Evolutionary conservation across 2,113 vertebrate genomes (phyloP).

Genomic region (Percopsis transmontana): DNA sequence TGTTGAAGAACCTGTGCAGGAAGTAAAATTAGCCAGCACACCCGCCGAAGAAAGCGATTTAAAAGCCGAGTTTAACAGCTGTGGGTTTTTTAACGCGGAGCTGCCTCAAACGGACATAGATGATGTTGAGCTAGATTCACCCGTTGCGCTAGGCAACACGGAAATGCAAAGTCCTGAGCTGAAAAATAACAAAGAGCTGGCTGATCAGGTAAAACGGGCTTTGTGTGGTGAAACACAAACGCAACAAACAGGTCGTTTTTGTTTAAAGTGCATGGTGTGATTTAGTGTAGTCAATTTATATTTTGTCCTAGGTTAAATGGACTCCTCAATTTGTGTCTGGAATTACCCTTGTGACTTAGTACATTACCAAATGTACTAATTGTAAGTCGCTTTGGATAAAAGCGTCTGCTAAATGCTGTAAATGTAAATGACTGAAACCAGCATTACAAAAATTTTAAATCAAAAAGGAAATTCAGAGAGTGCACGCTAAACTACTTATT

Average conservation of each 20-base stretch:
- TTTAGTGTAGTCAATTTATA: not conserved
- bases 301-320: no score
- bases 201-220: slow-evolving; percentile 51
- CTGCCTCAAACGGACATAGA: slow-evolving; percentile 74
- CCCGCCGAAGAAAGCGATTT: not conserved
- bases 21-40: not conserved
- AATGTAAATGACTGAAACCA: no score
- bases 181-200: slow-evolving; percentile 15
- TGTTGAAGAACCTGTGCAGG: slow-evolving; percentile 5
- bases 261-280: not conserved
- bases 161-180: slow-evolving; percentile 7
- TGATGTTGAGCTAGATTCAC: slow-evolving; percentile 65
- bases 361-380: no score
- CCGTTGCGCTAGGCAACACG: slow-evolving; percentile 49
- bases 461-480: no score
- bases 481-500: no score
- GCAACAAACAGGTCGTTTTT: slow-evolving; percentile 5
- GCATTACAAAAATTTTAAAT: no score
- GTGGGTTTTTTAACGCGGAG: slow-evolving; percentile 29
- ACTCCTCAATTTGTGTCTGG: no score
- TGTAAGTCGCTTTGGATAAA: no score
- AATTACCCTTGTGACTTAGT: no score
- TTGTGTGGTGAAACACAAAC: not conserved
- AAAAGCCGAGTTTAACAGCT: slow-evolving; percentile 15
- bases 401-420: no score